phyloP scores from a whole-genome alignment of 2,888 invertebrate species.

The Lasius platythorax region DNA sequence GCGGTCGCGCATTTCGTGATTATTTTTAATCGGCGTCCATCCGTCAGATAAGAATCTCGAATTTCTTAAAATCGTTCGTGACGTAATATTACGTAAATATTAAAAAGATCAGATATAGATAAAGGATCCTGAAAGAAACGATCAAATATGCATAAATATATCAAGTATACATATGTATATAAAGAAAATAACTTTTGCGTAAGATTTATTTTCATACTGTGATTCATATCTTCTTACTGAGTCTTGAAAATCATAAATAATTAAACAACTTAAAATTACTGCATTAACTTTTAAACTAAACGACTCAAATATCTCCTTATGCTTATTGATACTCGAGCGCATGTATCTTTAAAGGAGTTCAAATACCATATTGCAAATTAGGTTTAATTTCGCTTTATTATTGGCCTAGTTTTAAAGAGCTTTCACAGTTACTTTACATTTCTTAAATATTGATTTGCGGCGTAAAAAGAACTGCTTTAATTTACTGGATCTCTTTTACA shows the following conservation, averaged over 20 bases:
- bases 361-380: not conserved
- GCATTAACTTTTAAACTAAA: not conserved
- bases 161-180: not conserved
- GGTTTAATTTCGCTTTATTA: not conserved
- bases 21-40: too few species aligned
- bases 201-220: not conserved
- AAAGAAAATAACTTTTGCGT: not conserved
- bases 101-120: not conserved
- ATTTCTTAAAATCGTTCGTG: too few species aligned
- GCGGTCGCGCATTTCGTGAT: too few species aligned
- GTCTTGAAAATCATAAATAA: not conserved
- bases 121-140: not conserved
- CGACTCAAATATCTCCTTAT: not conserved
- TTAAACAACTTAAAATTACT: not conserved
- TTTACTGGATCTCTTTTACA: conserved; percentile 5
- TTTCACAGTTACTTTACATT: not conserved
- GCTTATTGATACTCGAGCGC: not conserved
- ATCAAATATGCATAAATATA: not conserved
- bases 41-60: too few species aligned
- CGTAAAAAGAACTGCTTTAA: not conserved
- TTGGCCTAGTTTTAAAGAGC: not conserved
- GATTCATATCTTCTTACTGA: not conserved
- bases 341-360: not conserved
- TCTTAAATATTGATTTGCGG: not conserved
- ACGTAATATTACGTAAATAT: not conserved